phyloP scores from a whole-genome alignment of 2,797 vertebrate species.

The Carcharodon carcharias region DNA sequence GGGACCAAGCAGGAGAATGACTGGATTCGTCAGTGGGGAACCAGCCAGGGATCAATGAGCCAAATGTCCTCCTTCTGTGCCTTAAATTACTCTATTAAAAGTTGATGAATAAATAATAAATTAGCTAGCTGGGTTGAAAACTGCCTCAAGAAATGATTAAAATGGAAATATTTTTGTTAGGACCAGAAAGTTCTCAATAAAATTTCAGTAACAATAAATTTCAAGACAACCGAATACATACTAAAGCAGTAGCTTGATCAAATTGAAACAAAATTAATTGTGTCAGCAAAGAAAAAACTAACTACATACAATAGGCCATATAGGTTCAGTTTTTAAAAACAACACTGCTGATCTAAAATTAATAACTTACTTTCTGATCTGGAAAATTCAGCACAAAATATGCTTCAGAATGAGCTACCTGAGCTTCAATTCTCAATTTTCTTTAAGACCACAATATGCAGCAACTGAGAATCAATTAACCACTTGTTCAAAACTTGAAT shows the following conservation, averaged over 20 bases:
- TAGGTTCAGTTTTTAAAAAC: background rate
- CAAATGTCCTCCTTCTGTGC: too few species aligned
- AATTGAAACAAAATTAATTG: background rate
- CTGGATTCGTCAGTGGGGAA: too few species aligned
- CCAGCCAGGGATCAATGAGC: too few species aligned
- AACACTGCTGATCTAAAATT: background rate
- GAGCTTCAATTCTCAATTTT: background rate
- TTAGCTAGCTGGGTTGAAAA: background rate
- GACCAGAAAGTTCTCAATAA: background rate
- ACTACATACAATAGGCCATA: background rate
- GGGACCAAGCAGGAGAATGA: too few species aligned
- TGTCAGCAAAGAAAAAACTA: background rate
- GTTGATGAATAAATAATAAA: background rate
- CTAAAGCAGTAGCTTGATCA: background rate
- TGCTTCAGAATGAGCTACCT: background rate
- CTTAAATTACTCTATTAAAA: background rate
- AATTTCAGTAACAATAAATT: background rate
- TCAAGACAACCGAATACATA: background rate
- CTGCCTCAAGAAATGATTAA: background rate
- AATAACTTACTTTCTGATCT: background rate
- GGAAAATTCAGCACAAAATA: background rate
- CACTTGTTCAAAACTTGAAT: background rate
- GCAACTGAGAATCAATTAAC: background rate
- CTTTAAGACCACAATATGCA: background rate
- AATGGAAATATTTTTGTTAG: background rate